A percentile compares a stretch with the other conserved stretches of the same genome.
Conservation (phyloP, 1,140 invertebrate species). For the Drosophila micromelanica region DNA sequence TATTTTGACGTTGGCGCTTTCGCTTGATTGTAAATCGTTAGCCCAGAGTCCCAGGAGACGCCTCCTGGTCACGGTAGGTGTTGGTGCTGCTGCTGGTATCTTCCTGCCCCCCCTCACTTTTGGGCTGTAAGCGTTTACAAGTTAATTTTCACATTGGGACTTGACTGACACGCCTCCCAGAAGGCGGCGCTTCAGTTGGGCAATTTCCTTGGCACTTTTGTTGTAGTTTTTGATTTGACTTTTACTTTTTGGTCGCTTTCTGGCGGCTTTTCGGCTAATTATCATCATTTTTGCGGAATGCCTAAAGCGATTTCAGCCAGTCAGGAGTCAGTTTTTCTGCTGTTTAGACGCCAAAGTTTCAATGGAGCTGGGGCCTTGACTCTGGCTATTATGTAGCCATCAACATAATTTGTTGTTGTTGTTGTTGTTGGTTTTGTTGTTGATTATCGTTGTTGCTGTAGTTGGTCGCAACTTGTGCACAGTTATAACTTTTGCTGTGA, state of each 20-base stretch:
- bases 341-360: slow-evolving; percentile 56
- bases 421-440: slow-evolving; percentile 2
- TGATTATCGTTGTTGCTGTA: slow-evolving; percentile 6
- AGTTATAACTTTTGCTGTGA: slow-evolving; percentile 67
- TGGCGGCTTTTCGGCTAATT: slow-evolving; percentile 69
- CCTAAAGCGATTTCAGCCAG: slow-evolving; percentile 66
- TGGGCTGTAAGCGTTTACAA: slow-evolving; percentile 58
- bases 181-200: slow-evolving; percentile 14
- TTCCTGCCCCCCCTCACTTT: slow-evolving; percentile 1
- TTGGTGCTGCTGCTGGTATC: slow-evolving; percentile 2
- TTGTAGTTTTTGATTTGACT: slow-evolving; percentile 82
- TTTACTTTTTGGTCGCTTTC: slow-evolving; percentile 61
- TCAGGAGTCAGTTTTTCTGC: slow-evolving; percentile 43
- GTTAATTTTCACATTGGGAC: slow-evolving; percentile 82
- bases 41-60: slow-evolving; percentile 41
- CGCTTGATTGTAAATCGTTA: slow-evolving; percentile 79
- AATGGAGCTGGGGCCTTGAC: slow-evolving; percentile 30
- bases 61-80: slow-evolving; percentile 39
- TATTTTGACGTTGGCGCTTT: slow-evolving; percentile 76
- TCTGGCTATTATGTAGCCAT: slow-evolving; percentile 72
- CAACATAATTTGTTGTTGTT: slow-evolving; percentile 66
- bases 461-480: slow-evolving; percentile 34
- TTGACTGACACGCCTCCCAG: slow-evolving; percentile 54
- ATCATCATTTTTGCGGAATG: slow-evolving; percentile 78
- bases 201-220: slow-evolving; percentile 75